Base-by-base conservation (phyloP, 64 coral and sea anemone species). In the Montipora foliosa region DNA sequence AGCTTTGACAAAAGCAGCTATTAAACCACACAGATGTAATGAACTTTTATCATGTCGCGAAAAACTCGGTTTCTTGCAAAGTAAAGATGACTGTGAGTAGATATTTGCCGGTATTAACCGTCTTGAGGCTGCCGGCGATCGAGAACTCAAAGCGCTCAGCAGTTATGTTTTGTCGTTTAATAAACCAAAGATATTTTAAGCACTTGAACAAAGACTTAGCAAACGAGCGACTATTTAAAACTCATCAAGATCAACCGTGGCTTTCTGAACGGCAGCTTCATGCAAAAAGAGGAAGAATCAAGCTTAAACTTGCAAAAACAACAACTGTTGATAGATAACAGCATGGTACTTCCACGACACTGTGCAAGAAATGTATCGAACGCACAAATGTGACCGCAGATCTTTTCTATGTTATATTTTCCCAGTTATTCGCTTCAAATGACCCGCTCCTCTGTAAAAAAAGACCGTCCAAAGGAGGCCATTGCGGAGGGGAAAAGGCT, bases 171-270 rank as follows among this genome's bases (percentile, higher is more conserved):
- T 67, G 62, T 8, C 17, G 15, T 19, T 13, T 10, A 22, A 45
- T 64, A 10, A n/a, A n/a, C 2, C 62, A 86, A 84, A 49, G 62
- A 48, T 69, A 51, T 50, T 86, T 72, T 71, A 71, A 84, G 61
- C 61, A 68, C 59, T 84, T 84, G 53, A 68, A 47, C 81, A 84
- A 86, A 86, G 62, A 49, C 24, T 72, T 52, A 68, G 66, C 19
- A 86, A 86, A 86, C 82, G 82, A 86, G 62, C 64, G 64, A 72
- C 71, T 64, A 86, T 86, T 86, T 86, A 86, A 86, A 86, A 17
- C 82, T 86, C 82, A 86, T 86, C 82, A 86, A 14, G 13, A 17
- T 47, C 67, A 71, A 45, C 82, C 44, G 50, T 22, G 46, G 15
- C 62, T 70, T 71, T 68, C 66, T 46, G 47, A 47, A 53, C 82